Conservation (phyloP, 2,113 vertebrate species). For the Burhinus oedicnemus region DNA sequence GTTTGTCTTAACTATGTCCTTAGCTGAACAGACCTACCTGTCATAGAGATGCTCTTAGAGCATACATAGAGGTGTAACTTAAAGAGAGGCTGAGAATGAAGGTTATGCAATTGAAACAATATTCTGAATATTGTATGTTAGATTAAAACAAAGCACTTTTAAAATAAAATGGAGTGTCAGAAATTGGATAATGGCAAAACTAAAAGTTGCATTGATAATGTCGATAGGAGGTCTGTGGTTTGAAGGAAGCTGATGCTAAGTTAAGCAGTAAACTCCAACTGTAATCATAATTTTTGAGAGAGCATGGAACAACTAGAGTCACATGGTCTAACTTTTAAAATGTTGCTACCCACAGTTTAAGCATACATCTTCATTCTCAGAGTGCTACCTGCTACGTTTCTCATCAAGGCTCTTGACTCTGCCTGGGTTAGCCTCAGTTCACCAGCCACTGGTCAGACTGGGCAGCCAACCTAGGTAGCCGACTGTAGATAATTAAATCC, state of each 20-base stretch:
- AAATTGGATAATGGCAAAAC: not conserved
- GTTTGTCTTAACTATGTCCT: not conserved
- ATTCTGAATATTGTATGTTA: not conserved
- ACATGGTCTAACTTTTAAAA: not conserved
- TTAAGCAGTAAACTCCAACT: not conserved
- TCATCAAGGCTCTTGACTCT: not conserved
- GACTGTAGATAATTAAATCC: not conserved
- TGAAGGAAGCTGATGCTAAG: not conserved
- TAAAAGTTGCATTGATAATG: not conserved
- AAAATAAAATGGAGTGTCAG: not conserved
- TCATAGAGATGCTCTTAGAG: not conserved
- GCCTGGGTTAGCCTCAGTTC: not conserved
- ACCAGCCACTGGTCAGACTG: not conserved
- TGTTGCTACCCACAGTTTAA: not conserved
- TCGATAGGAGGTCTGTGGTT: not conserved
- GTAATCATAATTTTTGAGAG: not conserved
- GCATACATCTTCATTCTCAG: not conserved
- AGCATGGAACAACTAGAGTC: not conserved
- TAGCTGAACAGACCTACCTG: not conserved
- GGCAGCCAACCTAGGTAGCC: not conserved
- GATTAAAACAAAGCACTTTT: not conserved
- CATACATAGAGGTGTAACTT: not conserved
- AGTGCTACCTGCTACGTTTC: not conserved
- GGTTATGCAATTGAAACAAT: rapidly evolving
- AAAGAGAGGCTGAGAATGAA: not conserved